A percentile compares a stretch with the other conserved stretches of the same genome.
These are phyloP conservation scores for Lethenteron reissneri DNA, from an alignment of 2,113 vertebrate species.

Conservation along the genomic window DNA sequence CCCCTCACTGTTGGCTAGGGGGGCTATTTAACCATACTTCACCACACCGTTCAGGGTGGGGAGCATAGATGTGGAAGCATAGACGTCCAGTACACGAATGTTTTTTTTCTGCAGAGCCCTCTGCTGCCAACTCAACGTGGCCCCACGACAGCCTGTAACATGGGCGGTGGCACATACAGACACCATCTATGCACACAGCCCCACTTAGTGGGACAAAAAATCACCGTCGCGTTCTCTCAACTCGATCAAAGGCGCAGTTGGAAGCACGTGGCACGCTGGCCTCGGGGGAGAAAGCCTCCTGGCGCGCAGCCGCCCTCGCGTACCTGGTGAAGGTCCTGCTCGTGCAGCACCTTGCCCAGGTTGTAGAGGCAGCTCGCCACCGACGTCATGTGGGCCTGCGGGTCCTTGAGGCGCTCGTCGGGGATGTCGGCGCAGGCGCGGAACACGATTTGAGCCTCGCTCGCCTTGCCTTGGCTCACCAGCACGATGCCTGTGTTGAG, in stretches of 20 bases:
- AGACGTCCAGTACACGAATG: no score
- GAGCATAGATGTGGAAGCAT: no score
- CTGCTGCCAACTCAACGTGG: no score
- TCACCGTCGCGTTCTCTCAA: not conserved
- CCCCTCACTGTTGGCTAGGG: no score
- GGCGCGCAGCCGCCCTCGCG: not conserved
- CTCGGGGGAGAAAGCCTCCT: not conserved
- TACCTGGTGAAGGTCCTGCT: conserved; percentile 84
- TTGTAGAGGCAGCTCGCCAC: conserved; percentile 98
- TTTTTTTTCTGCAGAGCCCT: no score
- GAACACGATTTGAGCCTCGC: conserved; percentile 73
- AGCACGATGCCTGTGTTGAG: conserved; percentile 95
- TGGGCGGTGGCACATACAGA: no score
- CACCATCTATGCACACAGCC: no score
- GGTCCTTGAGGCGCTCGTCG: conserved; percentile 94
- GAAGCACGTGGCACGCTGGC: not conserved
- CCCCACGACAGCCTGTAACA: no score
- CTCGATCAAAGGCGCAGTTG: no score
- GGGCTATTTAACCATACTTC: no score
- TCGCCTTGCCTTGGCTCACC: conserved; percentile 76
- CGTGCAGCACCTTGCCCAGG: conserved; percentile 85
- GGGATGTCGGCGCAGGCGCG: conserved; percentile 87
- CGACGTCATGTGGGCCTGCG: conserved; percentile 87
- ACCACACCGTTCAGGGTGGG: no score
- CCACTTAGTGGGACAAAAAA: not conserved